Base-by-base conservation (phyloP, 1,140 invertebrate species). In the Brachionus asplanchnoidis region DNA sequence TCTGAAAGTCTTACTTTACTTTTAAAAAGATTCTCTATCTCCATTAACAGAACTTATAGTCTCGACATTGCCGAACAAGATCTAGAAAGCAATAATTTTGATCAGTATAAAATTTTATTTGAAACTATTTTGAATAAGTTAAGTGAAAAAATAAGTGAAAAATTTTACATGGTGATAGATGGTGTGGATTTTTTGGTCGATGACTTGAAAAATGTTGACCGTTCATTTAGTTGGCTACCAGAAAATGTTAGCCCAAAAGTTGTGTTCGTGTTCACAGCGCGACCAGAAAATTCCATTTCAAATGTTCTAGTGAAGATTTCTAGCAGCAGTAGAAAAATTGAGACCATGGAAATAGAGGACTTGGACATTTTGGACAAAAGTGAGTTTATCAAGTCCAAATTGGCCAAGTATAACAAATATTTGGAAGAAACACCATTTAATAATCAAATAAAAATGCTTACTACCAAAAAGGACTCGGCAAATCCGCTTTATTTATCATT, bases 381-480 rank as follows among this genome's bases (percentile, higher is more conserved):
- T 17, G 87, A 88, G 26, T 86, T 91, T 26, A 87, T 90, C 14
- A 85, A 88, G 20, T 85, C 87, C 46, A 87, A 87, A 53, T 86
- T 91, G 53, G 86, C 86, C 8, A 78, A 78, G 40, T 88, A 89
- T 85, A 87, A 88, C 4, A 90, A 91, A 85, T 50, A 85, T 11
- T 85, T 91, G 17, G 88, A 90, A 86, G 89, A 90, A 85, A 88
- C 88, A n/a, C 86, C 88, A 17, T 91, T 91, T 84, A 90, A 90
- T 70, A 90, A 90, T 80, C 90, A 91, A 88, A 86, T 90, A 87
- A 89, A 89, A 85, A 60, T 88, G 60, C 82, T 90, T 20, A 86
- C 88, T 28, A 87, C 87, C 7, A 91, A 91, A 86, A 89, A 87
- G 84, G 90, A 90, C 75, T 88, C 89, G 3, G 86, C 85, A 70